Percentiles rank a stretch among this genome's conserved stretches.
phyloP scores from a whole-genome alignment of 2,113 vertebrate genomes.

The Penelope pileata region DNA sequence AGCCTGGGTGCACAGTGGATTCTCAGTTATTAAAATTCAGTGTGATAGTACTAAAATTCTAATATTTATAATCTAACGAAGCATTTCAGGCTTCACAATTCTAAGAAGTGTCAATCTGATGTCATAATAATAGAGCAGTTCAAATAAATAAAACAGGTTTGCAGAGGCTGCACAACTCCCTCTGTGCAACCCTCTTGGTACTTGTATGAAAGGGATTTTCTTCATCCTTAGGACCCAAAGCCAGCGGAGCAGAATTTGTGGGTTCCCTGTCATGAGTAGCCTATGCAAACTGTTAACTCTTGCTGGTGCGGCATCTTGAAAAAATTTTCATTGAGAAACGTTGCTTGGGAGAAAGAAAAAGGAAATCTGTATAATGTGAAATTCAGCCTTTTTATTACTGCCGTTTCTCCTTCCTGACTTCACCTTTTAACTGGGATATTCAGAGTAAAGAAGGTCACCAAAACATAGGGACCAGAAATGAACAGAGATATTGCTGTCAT shows the following conservation, averaged over 20 bases:
- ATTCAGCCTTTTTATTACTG: not conserved
- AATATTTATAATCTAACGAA: not conserved
- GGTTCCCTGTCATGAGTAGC: not conserved
- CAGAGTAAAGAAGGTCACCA: not conserved
- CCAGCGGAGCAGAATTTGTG: not conserved
- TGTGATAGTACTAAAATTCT: not conserved
- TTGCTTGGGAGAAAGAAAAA: not conserved
- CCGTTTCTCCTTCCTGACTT: not conserved
- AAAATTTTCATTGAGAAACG: not conserved
- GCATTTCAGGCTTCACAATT: not conserved
- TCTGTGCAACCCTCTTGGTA: not conserved
- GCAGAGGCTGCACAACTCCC: fast-evolving
- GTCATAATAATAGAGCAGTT: not conserved
- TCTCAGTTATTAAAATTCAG: conserved; percentile 9
- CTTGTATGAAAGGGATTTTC: not conserved
- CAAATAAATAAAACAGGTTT: not conserved
- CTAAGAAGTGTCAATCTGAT: not conserved
- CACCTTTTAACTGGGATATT: not conserved
- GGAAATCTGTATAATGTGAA: not conserved
- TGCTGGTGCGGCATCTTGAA: not conserved
- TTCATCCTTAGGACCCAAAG: not conserved
- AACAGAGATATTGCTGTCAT: not conserved
- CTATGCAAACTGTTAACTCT: not conserved
- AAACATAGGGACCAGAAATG: not conserved
- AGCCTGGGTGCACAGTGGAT: not conserved